Conservation (phyloP, 2,888 invertebrate genomes). For the Drosophila formosana region DNA sequence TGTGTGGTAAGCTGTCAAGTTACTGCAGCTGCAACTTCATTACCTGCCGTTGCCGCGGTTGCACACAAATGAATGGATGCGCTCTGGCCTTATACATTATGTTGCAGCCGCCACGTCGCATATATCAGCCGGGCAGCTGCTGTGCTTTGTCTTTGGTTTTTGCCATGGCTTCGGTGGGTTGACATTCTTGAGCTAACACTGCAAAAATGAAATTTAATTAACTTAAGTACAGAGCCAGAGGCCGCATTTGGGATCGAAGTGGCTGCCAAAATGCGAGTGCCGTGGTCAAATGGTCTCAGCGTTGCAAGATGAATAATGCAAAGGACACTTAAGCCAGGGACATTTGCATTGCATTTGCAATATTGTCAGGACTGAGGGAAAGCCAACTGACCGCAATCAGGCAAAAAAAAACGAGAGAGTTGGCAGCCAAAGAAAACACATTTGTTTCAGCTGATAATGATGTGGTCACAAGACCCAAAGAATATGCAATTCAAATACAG, state of each 20-base stretch:
- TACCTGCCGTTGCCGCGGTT: conserved; percentile 64
- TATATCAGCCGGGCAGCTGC: conserved; percentile 31
- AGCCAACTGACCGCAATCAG: conserved; percentile 38
- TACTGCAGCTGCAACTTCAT: conserved; percentile 41
- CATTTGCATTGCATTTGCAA: conserved; percentile 52
- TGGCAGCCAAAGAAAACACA: conserved; percentile 29
- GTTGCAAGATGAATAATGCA: conserved; percentile 53
- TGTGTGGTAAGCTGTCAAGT: conserved; percentile 51
- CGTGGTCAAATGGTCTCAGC: not conserved
- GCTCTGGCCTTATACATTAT: conserved; percentile 57
- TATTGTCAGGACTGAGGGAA: not conserved
- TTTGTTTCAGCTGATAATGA: conserved; percentile 36
- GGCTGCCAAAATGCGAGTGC: conserved; percentile 50
- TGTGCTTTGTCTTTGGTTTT: conserved; percentile 61
- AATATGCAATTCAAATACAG: not conserved
- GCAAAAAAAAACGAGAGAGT: conserved; percentile 20
- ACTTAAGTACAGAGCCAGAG: conserved; percentile 59
- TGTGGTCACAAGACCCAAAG: conserved; percentile 10
- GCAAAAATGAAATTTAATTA: conserved; percentile 63
- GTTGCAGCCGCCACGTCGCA: conserved; percentile 21
- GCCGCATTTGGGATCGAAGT: conserved; percentile 29
- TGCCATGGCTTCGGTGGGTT: conserved; percentile 16
- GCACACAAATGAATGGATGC: conserved; percentile 61
- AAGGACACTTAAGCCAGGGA: conserved; percentile 32
- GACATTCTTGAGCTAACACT: conserved; percentile 36